Evolutionary conservation across 2,113 vertebrate species (phyloP).

Genomic region (Hippocampus guttulatus): DNA sequence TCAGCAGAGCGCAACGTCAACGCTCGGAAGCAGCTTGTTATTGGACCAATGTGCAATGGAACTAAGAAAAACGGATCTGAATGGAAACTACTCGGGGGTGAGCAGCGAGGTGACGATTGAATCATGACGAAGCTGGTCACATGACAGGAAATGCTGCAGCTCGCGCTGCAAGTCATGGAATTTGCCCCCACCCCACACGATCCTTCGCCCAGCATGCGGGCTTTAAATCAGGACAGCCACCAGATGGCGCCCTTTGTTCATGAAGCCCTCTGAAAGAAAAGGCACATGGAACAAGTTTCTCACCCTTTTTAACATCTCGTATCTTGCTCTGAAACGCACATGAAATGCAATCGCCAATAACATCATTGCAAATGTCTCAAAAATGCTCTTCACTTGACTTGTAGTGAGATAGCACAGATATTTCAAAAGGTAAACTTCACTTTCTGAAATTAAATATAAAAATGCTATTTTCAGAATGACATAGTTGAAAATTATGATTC

Average conservation of each 20-base stretch:
- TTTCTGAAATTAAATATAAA: neutral
- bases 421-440: neutral
- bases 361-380: too few relatives aligned
- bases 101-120: neutral
- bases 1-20: conserved; percentile 32
- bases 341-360: too few relatives aligned
- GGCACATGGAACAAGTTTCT: neutral
- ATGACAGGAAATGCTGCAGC: conserved; percentile 36
- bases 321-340: too few relatives aligned
- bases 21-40: neutral
- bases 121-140: neutral
- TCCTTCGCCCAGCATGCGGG: neutral
- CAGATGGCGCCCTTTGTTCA: neutral
- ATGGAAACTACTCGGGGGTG: neutral
- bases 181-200: too few relatives aligned
- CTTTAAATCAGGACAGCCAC: neutral
- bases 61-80: conserved; percentile 42
- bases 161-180: conserved; percentile 5
- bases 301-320: too few relatives aligned
- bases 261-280: neutral
- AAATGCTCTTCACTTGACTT: too few relatives aligned
- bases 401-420: too few relatives aligned
- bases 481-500: too few relatives aligned
- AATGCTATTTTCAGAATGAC: neutral
- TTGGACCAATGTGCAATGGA: conserved; percentile 13